Base-by-base conservation (phyloP, 1,140 invertebrate species). In the Mactra quadrangularis region DNA sequence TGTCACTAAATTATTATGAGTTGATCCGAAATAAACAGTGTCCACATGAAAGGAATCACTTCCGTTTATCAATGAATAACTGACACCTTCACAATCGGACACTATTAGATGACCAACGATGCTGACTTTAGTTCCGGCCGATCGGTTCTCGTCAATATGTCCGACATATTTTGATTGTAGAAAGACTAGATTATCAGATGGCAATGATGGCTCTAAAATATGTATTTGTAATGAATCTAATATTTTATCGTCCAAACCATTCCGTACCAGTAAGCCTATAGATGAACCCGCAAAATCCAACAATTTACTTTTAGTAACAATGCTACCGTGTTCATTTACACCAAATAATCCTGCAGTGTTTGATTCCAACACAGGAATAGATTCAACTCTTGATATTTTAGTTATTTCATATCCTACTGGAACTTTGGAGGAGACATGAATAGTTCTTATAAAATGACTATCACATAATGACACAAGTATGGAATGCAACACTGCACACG, bases 161-260 rank as follows among this genome's bases (percentile, higher is more conserved):
- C 77, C 77, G 31, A 81, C 33, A 35, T 81, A 81, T 19, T 68
- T 57, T 9, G 52, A 19, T 70, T 81, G 77, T 13, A 70, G 77
- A 70, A 81, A 81, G 66, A 81, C 62, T 22, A 62, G n/a, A 31
- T 77, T 57, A 75, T 66, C 41, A 22, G 22, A 38, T 41, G 38
- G 15, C 38, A 41, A 57, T 25, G 27, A 45, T 45, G 62, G 41
- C 41, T 75, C 15, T 45, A 47, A 13, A 13, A 75, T 52, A 52
- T 19, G 59, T 31, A 75, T 75, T 59, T 75, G 71, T 59, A 75
- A 25, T 52, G 38, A 59, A 17, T 75, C 53, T 25, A 59, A 52
- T 17, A 75, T n/a, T 3, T 31, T 57, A 41, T 60, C 35, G 45
- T 60, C 45, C 29, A 60, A 31, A 35, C 47, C 47, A 60, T 60